A percentile compares a stretch with the other conserved stretches of the same genome.
Evolutionary conservation across 2,113 vertebrate species (phyloP).

Genomic region (Otocyon megalotis): DNA sequence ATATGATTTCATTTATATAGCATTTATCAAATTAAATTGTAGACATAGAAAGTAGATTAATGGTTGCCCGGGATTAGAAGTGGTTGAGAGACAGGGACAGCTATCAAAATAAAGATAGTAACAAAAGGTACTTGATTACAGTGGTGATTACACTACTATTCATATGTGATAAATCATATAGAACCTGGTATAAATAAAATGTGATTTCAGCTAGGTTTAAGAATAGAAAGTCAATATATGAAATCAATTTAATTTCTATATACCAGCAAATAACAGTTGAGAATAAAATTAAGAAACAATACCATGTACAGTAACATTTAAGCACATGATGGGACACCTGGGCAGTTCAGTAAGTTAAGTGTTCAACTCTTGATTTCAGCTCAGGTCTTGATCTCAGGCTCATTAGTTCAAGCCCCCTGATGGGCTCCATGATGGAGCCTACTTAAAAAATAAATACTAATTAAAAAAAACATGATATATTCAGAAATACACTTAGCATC

Average conservation of each 20-base stretch:
- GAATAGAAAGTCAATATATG: neutral
- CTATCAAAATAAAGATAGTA: neutral
- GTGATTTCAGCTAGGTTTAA: neutral
- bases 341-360: neutral
- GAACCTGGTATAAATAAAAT: neutral
- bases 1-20: neutral
- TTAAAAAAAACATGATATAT: neutral
- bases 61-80: neutral
- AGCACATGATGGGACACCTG: neutral
- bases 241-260: neutral
- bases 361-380: neutral
- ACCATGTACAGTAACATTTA: neutral
- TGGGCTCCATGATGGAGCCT: neutral
- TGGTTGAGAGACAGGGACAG: neutral
- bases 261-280: neutral
- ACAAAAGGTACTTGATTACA: neutral
- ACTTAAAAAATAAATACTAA: neutral
- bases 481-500: neutral
- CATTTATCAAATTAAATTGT: neutral
- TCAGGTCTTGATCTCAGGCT: neutral
- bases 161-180: neutral
- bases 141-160: neutral
- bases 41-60: neutral
- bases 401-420: neutral
- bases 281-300: neutral